These are phyloP conservation scores for Molossus alvarezi DNA, from an alignment of 2,797 vertebrate species.

Conservation along the genomic window DNA sequence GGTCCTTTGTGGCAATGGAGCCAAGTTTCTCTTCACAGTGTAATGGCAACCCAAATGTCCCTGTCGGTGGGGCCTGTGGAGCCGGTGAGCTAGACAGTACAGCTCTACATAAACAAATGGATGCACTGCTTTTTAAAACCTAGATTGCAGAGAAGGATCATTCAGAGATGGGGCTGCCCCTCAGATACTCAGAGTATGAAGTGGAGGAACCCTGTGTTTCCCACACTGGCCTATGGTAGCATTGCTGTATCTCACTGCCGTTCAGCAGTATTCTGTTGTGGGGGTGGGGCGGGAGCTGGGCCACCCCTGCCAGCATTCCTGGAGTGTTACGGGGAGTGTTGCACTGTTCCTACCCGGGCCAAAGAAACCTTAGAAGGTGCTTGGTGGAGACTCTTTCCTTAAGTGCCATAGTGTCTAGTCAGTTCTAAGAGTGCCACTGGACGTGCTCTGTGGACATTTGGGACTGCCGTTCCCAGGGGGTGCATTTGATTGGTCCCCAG, in stretches of 20 bases:
- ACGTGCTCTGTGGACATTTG: constrained; percentile 58
- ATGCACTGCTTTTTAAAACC: constrained; percentile 61
- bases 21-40: constrained; percentile 51
- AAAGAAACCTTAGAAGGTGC: constrained; percentile 64
- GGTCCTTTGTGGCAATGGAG: constrained; percentile 30
- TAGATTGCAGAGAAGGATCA: constrained; percentile 27
- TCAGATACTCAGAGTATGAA: constrained; percentile 17
- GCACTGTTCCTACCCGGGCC: constrained; percentile 69
- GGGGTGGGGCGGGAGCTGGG: constrained; percentile 8
- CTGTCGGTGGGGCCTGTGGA: background rate
- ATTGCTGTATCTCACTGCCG: constrained; percentile 53
- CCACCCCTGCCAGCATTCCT: constrained; percentile 33
- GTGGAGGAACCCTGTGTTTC: constrained; percentile 66
- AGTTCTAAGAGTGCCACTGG: constrained; percentile 71
- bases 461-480: constrained; percentile 61
- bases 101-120: constrained; percentile 8
- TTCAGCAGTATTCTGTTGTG: constrained; percentile 73
- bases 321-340: constrained; percentile 9
- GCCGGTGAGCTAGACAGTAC: background rate
- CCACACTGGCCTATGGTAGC: constrained; percentile 75
- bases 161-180: constrained; percentile 60
- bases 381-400: background rate
- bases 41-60: constrained; percentile 35
- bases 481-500: constrained; percentile 64
- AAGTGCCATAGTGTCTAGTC: constrained; percentile 56